These are phyloP conservation scores for Triplophysa siluroides DNA, from an alignment of 2,113 vertebrate genomes.

Conservation along the genomic window DNA sequence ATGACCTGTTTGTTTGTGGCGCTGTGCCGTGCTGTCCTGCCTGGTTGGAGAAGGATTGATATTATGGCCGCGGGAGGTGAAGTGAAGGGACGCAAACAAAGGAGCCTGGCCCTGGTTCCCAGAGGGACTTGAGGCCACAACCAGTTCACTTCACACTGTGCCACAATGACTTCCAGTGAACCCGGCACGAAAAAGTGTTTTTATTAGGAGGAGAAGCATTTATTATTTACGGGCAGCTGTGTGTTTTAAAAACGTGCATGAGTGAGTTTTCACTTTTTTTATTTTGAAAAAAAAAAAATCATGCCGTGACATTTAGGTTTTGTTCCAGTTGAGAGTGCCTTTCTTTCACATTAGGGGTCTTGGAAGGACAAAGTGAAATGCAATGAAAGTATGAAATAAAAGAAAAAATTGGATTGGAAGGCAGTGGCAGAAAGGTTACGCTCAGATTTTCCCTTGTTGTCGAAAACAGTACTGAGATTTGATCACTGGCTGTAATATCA, in stretches of 20 bases:
- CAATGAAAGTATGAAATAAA: slow-evolving; percentile 24
- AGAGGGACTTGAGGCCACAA: not conserved
- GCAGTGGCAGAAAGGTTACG: slow-evolving; percentile 43
- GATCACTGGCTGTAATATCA: not conserved
- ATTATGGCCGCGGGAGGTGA: slow-evolving; percentile 21
- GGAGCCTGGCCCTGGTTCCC: slow-evolving; percentile 22
- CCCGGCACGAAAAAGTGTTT: slow-evolving; percentile 39
- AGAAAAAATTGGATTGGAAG: slow-evolving; percentile 42
- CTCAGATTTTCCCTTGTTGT: slow-evolving; percentile 54
- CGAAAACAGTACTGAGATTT: slow-evolving; percentile 21
- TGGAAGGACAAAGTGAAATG: slow-evolving; percentile 34
- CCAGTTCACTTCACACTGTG: slow-evolving; percentile 33
- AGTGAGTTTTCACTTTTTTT: slow-evolving; percentile 56
- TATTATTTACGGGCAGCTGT: slow-evolving; percentile 67
- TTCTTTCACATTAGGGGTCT: slow-evolving; percentile 59
- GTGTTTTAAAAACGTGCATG: slow-evolving; percentile 58
- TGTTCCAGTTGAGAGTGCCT: slow-evolving; percentile 56
- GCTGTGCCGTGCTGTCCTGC: slow-evolving; percentile 29
- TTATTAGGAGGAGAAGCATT: slow-evolving; percentile 56
- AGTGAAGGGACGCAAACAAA: slow-evolving; percentile 29
- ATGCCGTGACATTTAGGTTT: slow-evolving; percentile 68
- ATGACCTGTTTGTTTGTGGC: slow-evolving; percentile 18
- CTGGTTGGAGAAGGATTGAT: slow-evolving; percentile 47
- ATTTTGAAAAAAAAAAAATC: slow-evolving; percentile 48
- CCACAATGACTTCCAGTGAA: slow-evolving; percentile 13